A percentile compares a stretch with the other conserved stretches of the same genome.
phyloP scores from a whole-genome alignment of 1,140 invertebrate genomes.

The Acromyrmex echinatior region DNA sequence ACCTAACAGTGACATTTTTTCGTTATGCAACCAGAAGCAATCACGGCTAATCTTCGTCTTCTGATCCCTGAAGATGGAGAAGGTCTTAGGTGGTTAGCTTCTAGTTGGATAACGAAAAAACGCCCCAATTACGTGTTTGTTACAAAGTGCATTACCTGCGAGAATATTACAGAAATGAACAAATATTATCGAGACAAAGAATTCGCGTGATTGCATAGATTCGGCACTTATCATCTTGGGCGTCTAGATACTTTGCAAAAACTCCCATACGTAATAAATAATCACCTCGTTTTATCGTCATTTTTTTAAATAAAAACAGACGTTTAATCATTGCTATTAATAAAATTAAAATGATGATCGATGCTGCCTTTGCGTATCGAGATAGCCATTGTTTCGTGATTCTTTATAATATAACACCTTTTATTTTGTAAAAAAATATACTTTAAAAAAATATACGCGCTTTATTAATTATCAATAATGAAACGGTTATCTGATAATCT shows the following conservation, averaged over 20 bases:
- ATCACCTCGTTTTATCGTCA: neutral
- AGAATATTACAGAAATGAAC: conserved; percentile 28
- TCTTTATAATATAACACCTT: neutral
- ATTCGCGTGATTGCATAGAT: conserved; percentile 55
- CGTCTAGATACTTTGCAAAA: conserved; percentile 50
- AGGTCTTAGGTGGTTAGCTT: no score
- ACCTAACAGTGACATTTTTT: no score
- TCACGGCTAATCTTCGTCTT: no score
- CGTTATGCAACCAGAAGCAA: no score
- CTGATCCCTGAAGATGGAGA: no score
- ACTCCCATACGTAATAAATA: conserved; percentile 13
- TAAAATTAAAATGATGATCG: neutral
- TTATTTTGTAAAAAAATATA: conserved; percentile 12
- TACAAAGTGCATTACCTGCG: conserved; percentile 1
- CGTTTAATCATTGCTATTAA: neutral
- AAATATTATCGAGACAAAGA: conserved; percentile 29
- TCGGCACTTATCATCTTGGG: conserved; percentile 60
- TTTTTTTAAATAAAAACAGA: neutral
- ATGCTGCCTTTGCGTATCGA: neutral
- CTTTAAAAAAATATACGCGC: no score
- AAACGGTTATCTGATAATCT: neutral
- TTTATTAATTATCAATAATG: neutral
- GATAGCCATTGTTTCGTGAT: neutral
- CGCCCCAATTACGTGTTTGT: neutral
- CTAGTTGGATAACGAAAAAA: no score